phyloP scores from a whole-genome alignment of 2,888 invertebrate species.

The Trissonchulus latispiculum region DNA sequence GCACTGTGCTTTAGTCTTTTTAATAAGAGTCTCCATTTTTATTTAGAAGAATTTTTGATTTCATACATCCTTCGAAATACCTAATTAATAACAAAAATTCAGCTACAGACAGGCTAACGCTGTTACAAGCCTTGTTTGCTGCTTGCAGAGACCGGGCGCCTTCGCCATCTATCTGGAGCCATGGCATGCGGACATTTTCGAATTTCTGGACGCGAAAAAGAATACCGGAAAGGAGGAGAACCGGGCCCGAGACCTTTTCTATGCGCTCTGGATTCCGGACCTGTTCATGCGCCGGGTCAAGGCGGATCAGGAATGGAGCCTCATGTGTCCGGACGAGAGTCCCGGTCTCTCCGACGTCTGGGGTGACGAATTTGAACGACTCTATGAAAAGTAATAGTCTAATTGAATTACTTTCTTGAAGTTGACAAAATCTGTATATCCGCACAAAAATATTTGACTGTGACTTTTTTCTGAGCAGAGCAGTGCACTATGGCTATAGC shows the following conservation, averaged over 20 bases:
- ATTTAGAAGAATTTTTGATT: too few species aligned
- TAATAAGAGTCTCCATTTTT: too few species aligned
- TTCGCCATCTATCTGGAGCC: constrained; percentile 96
- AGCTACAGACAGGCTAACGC: too few species aligned
- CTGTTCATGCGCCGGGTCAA: constrained; percentile 87
- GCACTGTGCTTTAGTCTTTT: too few species aligned
- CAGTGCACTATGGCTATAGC: too few species aligned
- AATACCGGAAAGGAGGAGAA: constrained; percentile 89
- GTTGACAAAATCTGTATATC: too few species aligned
- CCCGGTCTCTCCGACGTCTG: constrained; percentile 81
- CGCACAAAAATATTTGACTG: too few species aligned
- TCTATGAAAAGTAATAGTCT: constrained; percentile 71
- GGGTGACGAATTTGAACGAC: constrained; percentile 82
- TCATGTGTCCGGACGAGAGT: constrained; percentile 91
- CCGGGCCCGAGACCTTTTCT: constrained; percentile 87
- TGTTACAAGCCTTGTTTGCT: background rate
- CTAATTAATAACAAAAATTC: too few species aligned
- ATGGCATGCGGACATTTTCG: constrained; percentile 95
- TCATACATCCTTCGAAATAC: too few species aligned
- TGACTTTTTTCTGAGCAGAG: too few species aligned
- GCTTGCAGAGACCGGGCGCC: constrained; percentile 69
- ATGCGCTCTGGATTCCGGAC: constrained; percentile 95
- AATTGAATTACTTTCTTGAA: too few species aligned
- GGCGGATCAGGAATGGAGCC: constrained; percentile 70
- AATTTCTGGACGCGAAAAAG: constrained; percentile 84